Conservation (phyloP, 2,888 invertebrate genomes). For the Rhodophaea formosa region DNA sequence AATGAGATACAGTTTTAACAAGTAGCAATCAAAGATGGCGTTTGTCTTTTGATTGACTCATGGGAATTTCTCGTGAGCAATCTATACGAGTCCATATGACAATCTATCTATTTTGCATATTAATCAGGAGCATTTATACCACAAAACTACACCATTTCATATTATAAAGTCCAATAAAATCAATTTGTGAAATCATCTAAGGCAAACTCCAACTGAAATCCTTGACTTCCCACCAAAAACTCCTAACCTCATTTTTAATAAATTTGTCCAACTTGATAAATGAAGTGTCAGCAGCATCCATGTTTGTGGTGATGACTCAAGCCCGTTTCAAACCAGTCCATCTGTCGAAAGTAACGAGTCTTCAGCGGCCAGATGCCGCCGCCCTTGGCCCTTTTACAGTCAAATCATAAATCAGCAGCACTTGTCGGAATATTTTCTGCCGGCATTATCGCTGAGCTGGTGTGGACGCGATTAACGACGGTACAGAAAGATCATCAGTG, state of each 20-base stretch:
- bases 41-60: no score
- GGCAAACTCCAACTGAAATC: no score
- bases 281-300: neutral
- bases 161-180: no score
- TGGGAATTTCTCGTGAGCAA: no score
- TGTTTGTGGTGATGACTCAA: neutral
- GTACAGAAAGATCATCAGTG: neutral
- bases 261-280: neutral
- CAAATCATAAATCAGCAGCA: neutral
- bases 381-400: slow-evolving; percentile 4
- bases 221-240: no score
- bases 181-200: no score
- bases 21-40: no score
- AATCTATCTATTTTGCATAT: no score
- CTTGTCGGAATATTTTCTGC: slow-evolving; percentile 1
- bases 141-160: no score
- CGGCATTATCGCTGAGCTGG: slow-evolving; percentile 4
- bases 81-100: no score
- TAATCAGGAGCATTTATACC: no score
- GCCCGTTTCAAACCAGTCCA: neutral
- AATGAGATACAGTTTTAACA: no score
- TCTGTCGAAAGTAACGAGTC: slow-evolving; percentile 1
- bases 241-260: neutral
- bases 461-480: neutral
- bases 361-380: neutral